These are phyloP conservation scores for Xiphorhynchus elegans DNA, from an alignment of 2,113 vertebrate species.

Conservation along the genomic window DNA sequence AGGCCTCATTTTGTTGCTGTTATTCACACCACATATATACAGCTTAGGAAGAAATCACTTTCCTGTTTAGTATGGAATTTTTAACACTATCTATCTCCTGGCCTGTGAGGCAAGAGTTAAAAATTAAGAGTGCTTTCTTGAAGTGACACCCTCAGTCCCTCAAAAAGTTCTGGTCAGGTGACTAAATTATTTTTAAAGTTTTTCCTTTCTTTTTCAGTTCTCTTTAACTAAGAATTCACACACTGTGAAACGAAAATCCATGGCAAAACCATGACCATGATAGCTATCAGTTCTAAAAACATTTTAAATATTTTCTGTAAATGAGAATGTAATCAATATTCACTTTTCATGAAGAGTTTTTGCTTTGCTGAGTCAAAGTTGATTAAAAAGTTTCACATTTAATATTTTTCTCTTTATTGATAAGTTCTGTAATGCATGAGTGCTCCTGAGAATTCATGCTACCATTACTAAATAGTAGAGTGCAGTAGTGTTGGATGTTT, in stretches of 20 bases:
- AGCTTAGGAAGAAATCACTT: not conserved
- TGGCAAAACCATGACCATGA: not conserved
- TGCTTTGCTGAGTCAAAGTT: not conserved
- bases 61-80: not conserved
- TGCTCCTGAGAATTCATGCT: not conserved
- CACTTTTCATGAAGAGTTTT: not conserved
- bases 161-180: not conserved
- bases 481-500: not conserved
- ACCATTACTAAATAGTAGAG: not conserved
- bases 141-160: not conserved
- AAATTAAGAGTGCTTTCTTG: not conserved
- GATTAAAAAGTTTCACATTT: not conserved
- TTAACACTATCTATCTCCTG: not conserved
- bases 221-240: not conserved
- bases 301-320: not conserved
- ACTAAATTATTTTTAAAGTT: not conserved
- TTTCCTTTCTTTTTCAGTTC: not conserved
- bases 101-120: not conserved
- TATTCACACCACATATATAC: not conserved
- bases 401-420: not conserved
- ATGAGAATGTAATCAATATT: not conserved
- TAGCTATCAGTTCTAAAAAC: not conserved
- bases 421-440: not conserved
- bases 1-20: not conserved
- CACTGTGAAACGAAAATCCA: not conserved